Base-by-base conservation (phyloP, 2,888 invertebrate species). In the Chromoteleia sp. region DNA sequence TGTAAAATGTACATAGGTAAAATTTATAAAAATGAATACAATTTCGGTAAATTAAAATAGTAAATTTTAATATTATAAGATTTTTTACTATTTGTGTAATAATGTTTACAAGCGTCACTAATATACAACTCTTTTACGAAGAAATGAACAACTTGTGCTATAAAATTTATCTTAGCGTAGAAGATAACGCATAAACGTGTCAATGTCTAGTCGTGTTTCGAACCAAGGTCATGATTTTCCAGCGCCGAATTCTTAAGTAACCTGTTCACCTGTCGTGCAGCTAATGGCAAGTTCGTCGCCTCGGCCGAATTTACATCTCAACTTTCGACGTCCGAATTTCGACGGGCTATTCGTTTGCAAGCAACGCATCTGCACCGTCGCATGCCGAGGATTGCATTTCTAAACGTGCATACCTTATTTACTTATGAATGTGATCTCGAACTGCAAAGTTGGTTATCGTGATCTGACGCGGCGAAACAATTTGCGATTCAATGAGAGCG, bases 201-300 rank as follows among this genome's bases (percentile, higher is more conserved):
- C 67, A 71, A 71, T 58, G 65, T 71, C 41, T 50, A 30, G 54
- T 30, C 58, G 50, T 14, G 82, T 52, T 17, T 84, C 87, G 85
- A 87, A 88, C 88, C 89, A 89, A 89, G 90, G 89, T 88, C 85
- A 86, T 83, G 84, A 86, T 89, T 89, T 90, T 86, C 87, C 87
- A 81, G 84, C 82, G 82, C 81, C 83, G 85, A 87, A 88, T 87
- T 87, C 84, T 84, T 82, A 83, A 84, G 61, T 17, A 74, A 52
- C 73, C 10, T 61, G 48, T 63, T 43, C 65, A 54, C 48, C 59
- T 63, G 78, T 76, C 80, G 50, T 36, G 54, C 68, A 56, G 33
- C 39, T 61, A 58, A 54, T 67, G 43, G 36, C 59, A 70, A 74
- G 77, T 81, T 77, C 73, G 61, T 67, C 73, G 75, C 52, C 43